These are phyloP conservation scores for Caretta caretta DNA, from an alignment of 2,113 vertebrate species.

Conservation along the genomic window DNA sequence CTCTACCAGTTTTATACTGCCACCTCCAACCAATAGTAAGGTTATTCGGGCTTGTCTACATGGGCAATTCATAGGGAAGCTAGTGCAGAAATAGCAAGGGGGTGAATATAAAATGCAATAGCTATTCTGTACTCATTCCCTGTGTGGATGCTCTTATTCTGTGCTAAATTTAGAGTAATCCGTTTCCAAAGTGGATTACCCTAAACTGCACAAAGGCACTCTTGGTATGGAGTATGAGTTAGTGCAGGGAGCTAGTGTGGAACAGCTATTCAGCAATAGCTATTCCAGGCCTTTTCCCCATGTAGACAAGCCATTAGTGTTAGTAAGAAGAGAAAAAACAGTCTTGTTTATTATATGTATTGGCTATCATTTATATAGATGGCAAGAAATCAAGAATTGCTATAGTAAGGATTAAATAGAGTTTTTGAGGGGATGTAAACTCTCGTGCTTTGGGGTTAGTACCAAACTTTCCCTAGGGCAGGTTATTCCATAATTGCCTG, in stretches of 20 bases:
- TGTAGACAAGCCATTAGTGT: neutral
- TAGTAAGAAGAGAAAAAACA: neutral
- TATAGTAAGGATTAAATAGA: slow-evolving; percentile 29
- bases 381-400: neutral
- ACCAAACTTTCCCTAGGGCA: neutral
- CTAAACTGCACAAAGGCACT: neutral
- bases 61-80: neutral
- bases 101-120: neutral
- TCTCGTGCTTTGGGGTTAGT: neutral
- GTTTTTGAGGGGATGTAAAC: neutral
- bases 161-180: neutral
- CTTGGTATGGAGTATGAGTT: neutral
- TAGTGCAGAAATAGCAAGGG: neutral
- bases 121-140: neutral
- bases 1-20: neutral
- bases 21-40: neutral
- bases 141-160: neutral
- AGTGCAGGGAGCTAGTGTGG: neutral
- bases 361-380: fast-evolving
- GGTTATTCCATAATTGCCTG: neutral
- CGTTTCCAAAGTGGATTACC: neutral
- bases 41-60: neutral
- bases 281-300: neutral
- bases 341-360: neutral
- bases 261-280: neutral